phyloP scores from a whole-genome alignment of 2,113 vertebrate species.

The Pelobates fuscus region DNA sequence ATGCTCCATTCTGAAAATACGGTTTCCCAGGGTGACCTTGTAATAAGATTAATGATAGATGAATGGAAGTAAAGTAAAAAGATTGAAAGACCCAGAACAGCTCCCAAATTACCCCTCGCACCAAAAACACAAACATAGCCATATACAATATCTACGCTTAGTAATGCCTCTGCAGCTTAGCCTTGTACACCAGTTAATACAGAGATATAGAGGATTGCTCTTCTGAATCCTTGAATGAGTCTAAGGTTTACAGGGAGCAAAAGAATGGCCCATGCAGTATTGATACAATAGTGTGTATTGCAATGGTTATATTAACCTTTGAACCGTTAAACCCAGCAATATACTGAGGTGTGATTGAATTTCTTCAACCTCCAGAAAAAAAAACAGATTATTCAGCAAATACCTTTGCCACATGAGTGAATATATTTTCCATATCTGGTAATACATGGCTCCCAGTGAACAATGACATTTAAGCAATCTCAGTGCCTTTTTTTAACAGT shows the following conservation, averaged over 20 bases:
- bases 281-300: too few species aligned
- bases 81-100: constrained; percentile 11
- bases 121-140: background rate
- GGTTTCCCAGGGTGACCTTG: constrained; percentile 12
- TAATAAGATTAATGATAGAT: constrained; percentile 4
- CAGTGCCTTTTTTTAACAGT: background rate
- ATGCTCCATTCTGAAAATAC: too few species aligned
- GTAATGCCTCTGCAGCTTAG: background rate
- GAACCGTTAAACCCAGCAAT: too few species aligned
- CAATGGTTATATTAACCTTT: too few species aligned
- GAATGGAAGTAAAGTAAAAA: constrained; percentile 14
- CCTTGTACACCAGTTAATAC: background rate
- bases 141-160: background rate
- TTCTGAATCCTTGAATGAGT: background rate
- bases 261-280: too few species aligned
- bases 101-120: constrained; percentile 3
- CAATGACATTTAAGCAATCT: background rate
- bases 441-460: background rate
- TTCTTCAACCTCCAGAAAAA: too few species aligned
- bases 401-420: too few species aligned
- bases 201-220: background rate
- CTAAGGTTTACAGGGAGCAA: too few species aligned
- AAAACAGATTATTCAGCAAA: too few species aligned
- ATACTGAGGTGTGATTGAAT: too few species aligned
- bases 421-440: too few species aligned